phyloP scores from a whole-genome alignment of 2,888 invertebrate species.

The Helobdella robusta region DNA sequence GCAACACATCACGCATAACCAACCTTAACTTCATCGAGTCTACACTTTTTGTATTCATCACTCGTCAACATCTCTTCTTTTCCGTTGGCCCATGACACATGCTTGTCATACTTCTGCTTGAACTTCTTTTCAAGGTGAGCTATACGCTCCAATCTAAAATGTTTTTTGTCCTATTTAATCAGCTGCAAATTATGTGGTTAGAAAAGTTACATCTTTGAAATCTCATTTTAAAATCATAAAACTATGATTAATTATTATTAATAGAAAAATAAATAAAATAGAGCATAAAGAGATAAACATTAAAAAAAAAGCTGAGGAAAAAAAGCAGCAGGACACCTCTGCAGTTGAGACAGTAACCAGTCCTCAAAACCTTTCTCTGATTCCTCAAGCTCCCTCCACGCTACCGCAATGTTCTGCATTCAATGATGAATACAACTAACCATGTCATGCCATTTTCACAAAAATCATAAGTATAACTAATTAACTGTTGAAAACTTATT shows the following conservation, averaged over 20 bases:
- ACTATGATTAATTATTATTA: background rate
- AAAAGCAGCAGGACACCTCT: slow-evolving; percentile 59
- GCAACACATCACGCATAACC: too few relatives aligned
- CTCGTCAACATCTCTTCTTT: slow-evolving; percentile 97
- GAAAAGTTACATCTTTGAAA: background rate
- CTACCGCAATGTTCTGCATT: slow-evolving; percentile 89
- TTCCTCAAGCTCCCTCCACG: slow-evolving; percentile 94
- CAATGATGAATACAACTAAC: too few relatives aligned
- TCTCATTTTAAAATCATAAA: background rate
- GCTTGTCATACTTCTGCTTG: slow-evolving; percentile 98
- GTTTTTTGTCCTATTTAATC: background rate
- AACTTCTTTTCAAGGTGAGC: slow-evolving; percentile 99
- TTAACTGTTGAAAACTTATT: too few relatives aligned
- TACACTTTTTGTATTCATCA: slow-evolving; percentile 92
- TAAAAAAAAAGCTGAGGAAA: background rate
- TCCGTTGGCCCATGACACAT: slow-evolving; percentile 97
- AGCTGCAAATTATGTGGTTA: background rate
- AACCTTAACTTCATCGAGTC: slow-evolving; percentile 84
- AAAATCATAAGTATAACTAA: too few relatives aligned
- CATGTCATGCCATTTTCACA: too few relatives aligned
- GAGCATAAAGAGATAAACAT: background rate
- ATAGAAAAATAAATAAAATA: background rate
- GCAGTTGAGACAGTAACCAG: slow-evolving; percentile 97
- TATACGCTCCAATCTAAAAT: slow-evolving; percentile 66
- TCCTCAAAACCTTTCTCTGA: slow-evolving; percentile 98